Evolutionary conservation across 2,888 invertebrate species (phyloP).

Genomic region (Ophraella communa): DNA sequence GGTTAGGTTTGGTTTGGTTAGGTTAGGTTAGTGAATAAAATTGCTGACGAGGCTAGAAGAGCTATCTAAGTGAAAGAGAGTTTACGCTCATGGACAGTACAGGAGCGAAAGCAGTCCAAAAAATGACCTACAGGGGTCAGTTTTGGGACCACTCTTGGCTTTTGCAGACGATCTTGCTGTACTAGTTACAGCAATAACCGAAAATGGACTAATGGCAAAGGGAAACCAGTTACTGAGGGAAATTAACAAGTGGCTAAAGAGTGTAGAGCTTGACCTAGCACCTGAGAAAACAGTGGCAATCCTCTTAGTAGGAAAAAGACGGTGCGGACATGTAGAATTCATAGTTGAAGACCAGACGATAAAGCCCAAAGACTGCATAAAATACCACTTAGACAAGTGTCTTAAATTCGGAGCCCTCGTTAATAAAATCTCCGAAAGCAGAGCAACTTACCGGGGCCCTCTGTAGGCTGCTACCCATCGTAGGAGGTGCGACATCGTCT

Average conservation of each 20-base stretch:
- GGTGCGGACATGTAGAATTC: too few species aligned
- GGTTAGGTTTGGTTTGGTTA: too few species aligned
- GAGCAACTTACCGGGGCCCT: too few species aligned
- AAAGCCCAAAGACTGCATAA: constrained; percentile 7
- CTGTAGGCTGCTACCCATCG: constrained; percentile 21
- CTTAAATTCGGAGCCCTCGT: too few species aligned
- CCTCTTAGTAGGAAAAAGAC: constrained; percentile 7
- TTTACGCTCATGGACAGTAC: too few species aligned
- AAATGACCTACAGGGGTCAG: constrained; percentile 1
- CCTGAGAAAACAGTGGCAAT: constrained; percentile 23
- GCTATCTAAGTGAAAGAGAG: constrained; percentile 8
- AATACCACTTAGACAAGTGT: constrained; percentile 26
- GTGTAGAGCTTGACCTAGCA: too few species aligned
- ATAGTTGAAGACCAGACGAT: too few species aligned
- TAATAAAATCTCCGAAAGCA: not conserved
- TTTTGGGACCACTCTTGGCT: constrained; percentile 5
- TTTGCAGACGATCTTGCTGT: constrained; percentile 24
- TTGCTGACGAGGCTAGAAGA: too few species aligned
- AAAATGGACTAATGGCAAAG: too few species aligned
- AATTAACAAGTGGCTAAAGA: too few species aligned
- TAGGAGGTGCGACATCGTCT: constrained; percentile 6
- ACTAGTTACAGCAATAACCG: constrained; percentile 2
- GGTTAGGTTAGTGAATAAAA: too few species aligned
- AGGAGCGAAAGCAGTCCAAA: not conserved
- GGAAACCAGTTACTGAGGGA: too few species aligned